These are phyloP conservation scores for Diplazon laetatorius DNA, from an alignment of 2,888 invertebrate species.

Conservation along the genomic window DNA sequence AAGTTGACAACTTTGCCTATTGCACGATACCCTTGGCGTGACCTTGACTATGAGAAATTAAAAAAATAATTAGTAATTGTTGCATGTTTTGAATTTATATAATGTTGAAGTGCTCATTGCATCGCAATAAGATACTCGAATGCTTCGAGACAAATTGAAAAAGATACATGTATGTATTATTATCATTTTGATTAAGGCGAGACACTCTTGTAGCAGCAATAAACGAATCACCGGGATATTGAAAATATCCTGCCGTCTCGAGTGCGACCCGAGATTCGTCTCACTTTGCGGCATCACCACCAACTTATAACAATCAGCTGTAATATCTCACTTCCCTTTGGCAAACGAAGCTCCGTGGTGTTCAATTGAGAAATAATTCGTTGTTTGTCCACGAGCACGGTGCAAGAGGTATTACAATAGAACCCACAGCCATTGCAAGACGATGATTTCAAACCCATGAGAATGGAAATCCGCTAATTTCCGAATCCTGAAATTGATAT, in stretches of 20 bases:
- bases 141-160: too few species aligned
- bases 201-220: neutral
- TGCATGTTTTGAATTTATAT: too few species aligned
- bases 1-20: too few species aligned
- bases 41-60: too few species aligned
- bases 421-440: neutral
- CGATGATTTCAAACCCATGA: neutral
- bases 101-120: too few species aligned
- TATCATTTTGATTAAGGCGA: conserved; percentile 16
- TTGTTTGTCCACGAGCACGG: neutral
- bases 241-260: conserved; percentile 44
- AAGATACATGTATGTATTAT: neutral
- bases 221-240: conserved; percentile 8
- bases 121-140: too few species aligned
- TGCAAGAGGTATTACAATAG: neutral
- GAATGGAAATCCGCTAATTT: neutral
- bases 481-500: neutral
- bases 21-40: too few species aligned
- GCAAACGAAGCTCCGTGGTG: conserved; percentile 10
- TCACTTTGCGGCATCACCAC: neutral
- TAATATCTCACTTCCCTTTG: conserved; percentile 47
- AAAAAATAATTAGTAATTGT: too few species aligned
- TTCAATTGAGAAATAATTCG: conserved; percentile 42
- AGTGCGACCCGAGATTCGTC: conserved; percentile 31
- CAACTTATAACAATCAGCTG: conserved; percentile 17